Evolutionary conservation across 2,888 invertebrate genomes (phyloP).

Genomic region (Alviniconcha strummeri): DNA sequence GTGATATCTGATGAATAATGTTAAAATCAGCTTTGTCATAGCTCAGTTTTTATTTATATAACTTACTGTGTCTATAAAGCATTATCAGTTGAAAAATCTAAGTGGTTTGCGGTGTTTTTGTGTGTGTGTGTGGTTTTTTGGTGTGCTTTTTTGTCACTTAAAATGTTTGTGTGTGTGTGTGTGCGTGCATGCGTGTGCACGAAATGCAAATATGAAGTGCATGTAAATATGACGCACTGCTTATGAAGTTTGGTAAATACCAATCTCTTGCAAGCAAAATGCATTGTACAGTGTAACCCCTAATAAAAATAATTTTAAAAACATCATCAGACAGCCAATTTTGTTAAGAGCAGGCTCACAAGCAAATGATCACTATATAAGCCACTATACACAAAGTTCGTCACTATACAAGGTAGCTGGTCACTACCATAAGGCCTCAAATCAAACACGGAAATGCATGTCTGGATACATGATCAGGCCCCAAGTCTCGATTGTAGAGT

Average conservation of each 20-base stretch:
- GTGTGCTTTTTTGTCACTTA: not conserved
- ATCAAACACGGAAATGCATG: too few species aligned
- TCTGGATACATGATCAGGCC: too few species aligned
- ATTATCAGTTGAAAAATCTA: not conserved
- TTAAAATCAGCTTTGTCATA: not conserved
- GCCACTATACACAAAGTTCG: too few species aligned
- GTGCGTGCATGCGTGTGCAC: not conserved
- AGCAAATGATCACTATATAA: too few species aligned
- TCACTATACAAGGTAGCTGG: too few species aligned
- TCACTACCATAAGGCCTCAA: too few species aligned
- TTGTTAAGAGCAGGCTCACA: too few species aligned
- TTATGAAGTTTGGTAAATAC: not conserved
- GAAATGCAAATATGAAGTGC: not conserved
- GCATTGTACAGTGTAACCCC: not conserved
- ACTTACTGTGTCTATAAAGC: not conserved
- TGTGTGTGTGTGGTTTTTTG: not conserved
- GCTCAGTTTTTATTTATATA: not conserved
- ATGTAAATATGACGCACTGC: not conserved
- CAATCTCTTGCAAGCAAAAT: not conserved
- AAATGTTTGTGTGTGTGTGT: not conserved
- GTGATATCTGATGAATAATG: not conserved
- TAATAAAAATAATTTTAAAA: not conserved
- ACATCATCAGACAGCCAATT: too few species aligned
- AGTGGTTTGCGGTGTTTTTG: not conserved
- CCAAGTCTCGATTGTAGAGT: too few species aligned